Percentiles rank a stretch among this genome's conserved stretches.
Conservation (phyloP, 2,797 vertebrate genomes). For the Schizopygopsis pylzovi region DNA sequence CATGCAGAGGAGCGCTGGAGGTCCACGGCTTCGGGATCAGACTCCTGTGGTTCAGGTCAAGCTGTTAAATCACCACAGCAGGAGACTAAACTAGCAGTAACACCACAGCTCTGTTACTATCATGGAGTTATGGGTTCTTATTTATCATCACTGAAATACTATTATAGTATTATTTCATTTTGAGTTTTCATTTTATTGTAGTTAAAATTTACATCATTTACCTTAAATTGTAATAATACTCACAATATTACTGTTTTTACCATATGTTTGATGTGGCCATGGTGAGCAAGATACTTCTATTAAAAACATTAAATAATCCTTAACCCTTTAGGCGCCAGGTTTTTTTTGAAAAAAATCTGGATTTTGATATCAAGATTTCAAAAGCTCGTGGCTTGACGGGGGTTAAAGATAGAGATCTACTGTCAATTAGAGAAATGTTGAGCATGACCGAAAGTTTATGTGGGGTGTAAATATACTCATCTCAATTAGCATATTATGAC, state of each 20-base stretch:
- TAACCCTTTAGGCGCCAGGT: too few species aligned
- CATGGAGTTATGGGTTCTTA: background rate
- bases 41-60: constrained; percentile 49
- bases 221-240: background rate
- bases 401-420: too few species aligned
- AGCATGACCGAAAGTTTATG: too few species aligned
- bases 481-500: too few species aligned
- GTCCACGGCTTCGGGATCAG: constrained; percentile 39
- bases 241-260: background rate
- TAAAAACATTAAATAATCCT: background rate
- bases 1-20: background rate
- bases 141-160: background rate
- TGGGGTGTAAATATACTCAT: too few species aligned
- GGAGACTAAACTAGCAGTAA: background rate
- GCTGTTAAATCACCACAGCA: background rate
- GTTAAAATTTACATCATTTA: background rate
- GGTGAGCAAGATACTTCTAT: background rate
- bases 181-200: background rate
- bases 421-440: too few species aligned
- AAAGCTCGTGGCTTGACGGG: too few species aligned
- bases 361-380: too few species aligned
- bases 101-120: background rate
- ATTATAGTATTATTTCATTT: background rate
- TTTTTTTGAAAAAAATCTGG: too few species aligned
- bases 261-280: background rate